A percentile compares a stretch with the other conserved stretches of the same genome.
These are phyloP conservation scores for Pseudopodoces humilis DNA, from an alignment of 2,113 vertebrate genomes.

Conservation along the genomic window DNA sequence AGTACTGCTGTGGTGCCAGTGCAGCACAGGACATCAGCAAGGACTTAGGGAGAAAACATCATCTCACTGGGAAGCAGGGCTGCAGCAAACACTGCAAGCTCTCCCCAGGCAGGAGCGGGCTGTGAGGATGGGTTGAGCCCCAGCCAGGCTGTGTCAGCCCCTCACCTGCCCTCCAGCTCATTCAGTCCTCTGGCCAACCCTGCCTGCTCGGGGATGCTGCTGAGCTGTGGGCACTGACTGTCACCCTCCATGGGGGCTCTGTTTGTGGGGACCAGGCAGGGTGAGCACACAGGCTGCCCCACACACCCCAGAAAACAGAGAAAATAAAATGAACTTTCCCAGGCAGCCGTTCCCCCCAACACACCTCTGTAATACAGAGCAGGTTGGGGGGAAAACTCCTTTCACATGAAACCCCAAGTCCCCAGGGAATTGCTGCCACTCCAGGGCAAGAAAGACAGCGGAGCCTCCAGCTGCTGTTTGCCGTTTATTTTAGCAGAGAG, in stretches of 20 bases:
- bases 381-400: background rate
- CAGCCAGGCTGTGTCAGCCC: background rate
- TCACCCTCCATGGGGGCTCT: accelerated
- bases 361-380: background rate
- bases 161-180: background rate
- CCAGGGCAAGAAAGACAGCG: accelerated
- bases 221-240: too few species aligned
- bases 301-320: background rate
- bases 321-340: background rate
- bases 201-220: background rate
- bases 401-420: accelerated
- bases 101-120: accelerated
- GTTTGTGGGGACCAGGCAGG: background rate
- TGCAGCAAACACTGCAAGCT: background rate
- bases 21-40: background rate
- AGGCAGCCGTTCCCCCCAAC: accelerated
- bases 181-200: background rate
- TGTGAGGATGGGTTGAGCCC: background rate
- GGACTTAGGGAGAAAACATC: accelerated
- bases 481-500: slow-evolving; percentile 7
- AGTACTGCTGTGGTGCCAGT: background rate
- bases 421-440: accelerated
- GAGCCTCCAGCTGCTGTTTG: background rate
- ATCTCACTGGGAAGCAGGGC: accelerated
- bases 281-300: background rate